Base-by-base conservation (phyloP, 2,797 vertebrate species). In the Xerus rutilus region DNA sequence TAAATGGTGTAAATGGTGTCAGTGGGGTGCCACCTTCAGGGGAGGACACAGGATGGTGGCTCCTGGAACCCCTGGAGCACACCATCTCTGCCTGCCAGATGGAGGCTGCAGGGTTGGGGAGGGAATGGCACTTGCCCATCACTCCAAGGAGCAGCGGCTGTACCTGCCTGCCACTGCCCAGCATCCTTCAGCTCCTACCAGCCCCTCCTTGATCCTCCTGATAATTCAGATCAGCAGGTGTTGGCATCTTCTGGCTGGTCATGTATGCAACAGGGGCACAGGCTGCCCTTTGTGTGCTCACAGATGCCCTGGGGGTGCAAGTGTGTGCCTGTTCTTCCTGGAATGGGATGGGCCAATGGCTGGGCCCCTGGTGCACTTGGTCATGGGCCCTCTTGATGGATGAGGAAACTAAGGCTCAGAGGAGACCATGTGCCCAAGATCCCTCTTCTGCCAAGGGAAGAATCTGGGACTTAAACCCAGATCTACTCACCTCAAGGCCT, bases 281-380 rank as follows among this genome's bases (percentile, higher is more conserved):
- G 81, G 65, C 70, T 88, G 90, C 76, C 54, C 92, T 96, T 82
- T 95, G 84, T 92, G 86, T 0, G 17, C 45, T 13, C 54, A 18
- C 7, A 30, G 79, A 57, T 67, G 74, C 72, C 93, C 18, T 13
- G 3, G 57, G 86, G 65, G 14, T 45, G 14, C 62, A 4, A 14
- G 89, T 14, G 25, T 28, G 21, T 21, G 47, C 76, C 3, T 0
- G 76, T 20, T 86, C 64, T 97, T 97, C 95, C 85, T 21, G 39
- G 96, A 97, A 95, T 35, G 11, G 49, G 76, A 69, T 0, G n/a
- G 28, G 64, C 65, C n/a, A 23, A 0, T 25, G 45, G 45, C 64
- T 35, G 65, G 43, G 35, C 43, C 77, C 73, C 49, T 12, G 62
- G 35, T 5, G 18, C 18, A 25, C 54, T 28, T 47, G 79, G 35